phyloP scores from a whole-genome alignment of 2,113 vertebrate species.

The Athene cunicularia region DNA sequence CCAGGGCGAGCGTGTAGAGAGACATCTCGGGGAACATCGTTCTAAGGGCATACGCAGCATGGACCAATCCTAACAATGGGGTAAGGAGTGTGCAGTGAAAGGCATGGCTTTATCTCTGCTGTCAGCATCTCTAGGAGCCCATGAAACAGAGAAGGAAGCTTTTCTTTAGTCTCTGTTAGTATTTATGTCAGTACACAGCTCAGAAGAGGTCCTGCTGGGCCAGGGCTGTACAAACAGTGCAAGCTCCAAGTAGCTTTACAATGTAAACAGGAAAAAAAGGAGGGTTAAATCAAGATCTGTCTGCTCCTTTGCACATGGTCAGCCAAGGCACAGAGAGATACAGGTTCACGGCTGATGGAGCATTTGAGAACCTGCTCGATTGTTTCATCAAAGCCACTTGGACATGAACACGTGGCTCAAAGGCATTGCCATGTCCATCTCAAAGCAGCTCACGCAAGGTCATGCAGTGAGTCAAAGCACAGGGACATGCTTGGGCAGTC shows the following conservation, averaged over 20 bases:
- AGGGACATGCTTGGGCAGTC: not conserved
- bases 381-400: not conserved
- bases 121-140: not conserved
- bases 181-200: not conserved
- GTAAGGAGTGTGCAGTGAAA: not conserved
- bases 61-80: not conserved
- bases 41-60: not conserved
- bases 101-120: rapidly evolving
- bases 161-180: not conserved
- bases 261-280: not conserved
- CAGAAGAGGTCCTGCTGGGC: not conserved
- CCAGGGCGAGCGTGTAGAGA: rapidly evolving
- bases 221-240: not conserved
- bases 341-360: not conserved
- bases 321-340: not conserved
- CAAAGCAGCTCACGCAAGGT: not conserved
- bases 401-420: rapidly evolving
- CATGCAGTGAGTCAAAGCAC: not conserved
- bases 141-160: not conserved
- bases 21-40: rapidly evolving
- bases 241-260: not conserved
- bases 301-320: not conserved
- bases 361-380: not conserved
- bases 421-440: not conserved
- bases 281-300: not conserved